These are phyloP conservation scores for Eulemur rufifrons DNA, from an alignment of 2,113 vertebrate genomes.

Conservation along the genomic window DNA sequence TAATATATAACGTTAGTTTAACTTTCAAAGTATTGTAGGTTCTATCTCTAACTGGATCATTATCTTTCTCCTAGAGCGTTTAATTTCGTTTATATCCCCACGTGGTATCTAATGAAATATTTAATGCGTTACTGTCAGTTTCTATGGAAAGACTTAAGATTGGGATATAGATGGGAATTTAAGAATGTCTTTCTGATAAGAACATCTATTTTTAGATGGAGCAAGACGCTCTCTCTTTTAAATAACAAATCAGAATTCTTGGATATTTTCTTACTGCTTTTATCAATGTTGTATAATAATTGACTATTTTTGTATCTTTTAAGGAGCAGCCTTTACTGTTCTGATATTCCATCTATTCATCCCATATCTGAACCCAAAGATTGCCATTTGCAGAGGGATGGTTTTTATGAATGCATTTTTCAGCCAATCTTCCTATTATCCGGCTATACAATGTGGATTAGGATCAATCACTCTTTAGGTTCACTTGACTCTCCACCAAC, in stretches of 20 bases:
- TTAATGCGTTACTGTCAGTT: neutral
- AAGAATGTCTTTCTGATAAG: neutral
- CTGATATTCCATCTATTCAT: slow-evolving; percentile 82
- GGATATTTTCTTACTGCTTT: neutral
- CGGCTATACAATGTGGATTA: slow-evolving; percentile 95
- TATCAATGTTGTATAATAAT: neutral
- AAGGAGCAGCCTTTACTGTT: slow-evolving; percentile 87
- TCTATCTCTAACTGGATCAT: neutral
- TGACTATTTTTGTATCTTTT: slow-evolving; percentile 63
- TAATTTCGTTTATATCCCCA: neutral
- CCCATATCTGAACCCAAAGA: slow-evolving; percentile 82
- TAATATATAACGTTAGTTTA: neutral
- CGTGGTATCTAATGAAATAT: neutral
- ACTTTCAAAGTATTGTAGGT: neutral
- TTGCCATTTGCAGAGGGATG: slow-evolving; percentile 75
- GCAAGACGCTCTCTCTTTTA: neutral
- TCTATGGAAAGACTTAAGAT: neutral
- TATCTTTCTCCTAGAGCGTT: neutral
- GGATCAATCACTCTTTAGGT: slow-evolving; percentile 84
- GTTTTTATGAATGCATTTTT: slow-evolving; percentile 88
- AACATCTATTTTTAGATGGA: neutral
- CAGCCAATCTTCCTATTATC: slow-evolving; percentile 88
- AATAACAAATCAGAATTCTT: neutral
- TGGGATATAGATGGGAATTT: neutral
- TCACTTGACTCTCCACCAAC: slow-evolving; percentile 87